Percentiles rank a stretch among this genome's conserved stretches.
Conservation (phyloP, 2,113 vertebrate species). For the Anthoscopus minutus region DNA sequence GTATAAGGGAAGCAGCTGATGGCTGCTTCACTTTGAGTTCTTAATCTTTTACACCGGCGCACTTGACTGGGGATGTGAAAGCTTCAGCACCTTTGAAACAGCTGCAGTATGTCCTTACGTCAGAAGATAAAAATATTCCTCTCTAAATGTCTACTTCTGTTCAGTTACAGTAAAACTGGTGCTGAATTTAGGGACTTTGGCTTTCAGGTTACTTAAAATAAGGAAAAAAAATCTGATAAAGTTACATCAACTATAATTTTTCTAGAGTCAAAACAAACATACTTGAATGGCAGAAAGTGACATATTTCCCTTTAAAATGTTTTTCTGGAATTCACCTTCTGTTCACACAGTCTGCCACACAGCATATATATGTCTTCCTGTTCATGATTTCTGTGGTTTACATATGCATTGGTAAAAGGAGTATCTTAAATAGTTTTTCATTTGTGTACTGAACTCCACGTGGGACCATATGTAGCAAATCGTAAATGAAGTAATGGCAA, state of each 20-base stretch:
- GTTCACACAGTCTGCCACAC: neutral
- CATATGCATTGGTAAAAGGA: neutral
- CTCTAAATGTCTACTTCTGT: neutral
- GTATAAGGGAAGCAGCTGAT: neutral
- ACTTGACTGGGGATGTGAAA: neutral
- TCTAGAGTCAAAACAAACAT: neutral
- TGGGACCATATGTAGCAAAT: neutral
- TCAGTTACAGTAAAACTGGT: neutral
- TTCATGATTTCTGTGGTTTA: neutral
- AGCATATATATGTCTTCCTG: neutral
- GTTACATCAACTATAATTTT: neutral
- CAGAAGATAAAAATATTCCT: neutral
- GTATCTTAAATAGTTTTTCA: neutral
- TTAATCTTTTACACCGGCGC: neutral
- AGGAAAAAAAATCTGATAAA: neutral
- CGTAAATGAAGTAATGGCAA: neutral
- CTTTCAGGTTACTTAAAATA: neutral
- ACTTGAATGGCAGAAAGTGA: neutral
- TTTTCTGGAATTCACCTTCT: slow-evolving; percentile 43
- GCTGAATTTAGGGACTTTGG: neutral
- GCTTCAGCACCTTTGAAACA: neutral
- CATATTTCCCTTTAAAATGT: neutral
- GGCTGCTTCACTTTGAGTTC: neutral
- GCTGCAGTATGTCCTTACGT: neutral
- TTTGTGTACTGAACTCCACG: neutral